phyloP scores from a whole-genome alignment of 2,113 vertebrate species.

The Myiagra hebetior region DNA sequence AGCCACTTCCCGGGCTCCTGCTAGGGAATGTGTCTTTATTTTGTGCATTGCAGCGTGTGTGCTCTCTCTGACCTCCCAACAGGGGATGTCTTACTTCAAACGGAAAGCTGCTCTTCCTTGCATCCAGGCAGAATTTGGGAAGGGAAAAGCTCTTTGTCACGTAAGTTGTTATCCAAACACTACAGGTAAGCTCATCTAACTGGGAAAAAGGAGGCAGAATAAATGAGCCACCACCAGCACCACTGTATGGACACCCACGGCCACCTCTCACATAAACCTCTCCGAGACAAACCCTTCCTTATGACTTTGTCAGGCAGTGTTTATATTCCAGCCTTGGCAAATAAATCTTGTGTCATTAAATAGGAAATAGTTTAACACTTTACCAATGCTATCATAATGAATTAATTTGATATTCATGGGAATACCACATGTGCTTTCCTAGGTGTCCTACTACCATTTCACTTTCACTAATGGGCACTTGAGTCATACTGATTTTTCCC shows the following conservation, averaged over 20 bases:
- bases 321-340: slow-evolving; percentile 27
- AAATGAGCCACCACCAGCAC: not conserved
- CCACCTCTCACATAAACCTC: not conserved
- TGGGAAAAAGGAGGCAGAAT: not conserved
- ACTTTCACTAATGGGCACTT: slow-evolving; percentile 68
- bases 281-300: not conserved
- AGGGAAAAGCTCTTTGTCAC: not conserved
- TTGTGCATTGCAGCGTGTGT: not conserved
- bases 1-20: not conserved
- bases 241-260: not conserved
- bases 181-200: not conserved
- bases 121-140: not conserved
- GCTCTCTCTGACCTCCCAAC: not conserved
- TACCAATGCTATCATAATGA: slow-evolving; percentile 12
- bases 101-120: not conserved
- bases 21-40: not conserved
- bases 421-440: slow-evolving; percentile 41
- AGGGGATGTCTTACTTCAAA: not conserved
- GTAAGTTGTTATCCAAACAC: not conserved
- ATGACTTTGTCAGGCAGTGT: not conserved
- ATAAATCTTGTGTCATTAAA: slow-evolving; percentile 24
- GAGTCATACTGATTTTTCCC: slow-evolving; percentile 66
- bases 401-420: slow-evolving; percentile 63
- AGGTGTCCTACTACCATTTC: slow-evolving; percentile 61
- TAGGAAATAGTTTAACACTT: slow-evolving; percentile 43